Evolutionary conservation across 1,140 invertebrate species (phyloP), one percentile per base, ranked within the genome.

Genomic region (Lineus longissimus): DNA sequence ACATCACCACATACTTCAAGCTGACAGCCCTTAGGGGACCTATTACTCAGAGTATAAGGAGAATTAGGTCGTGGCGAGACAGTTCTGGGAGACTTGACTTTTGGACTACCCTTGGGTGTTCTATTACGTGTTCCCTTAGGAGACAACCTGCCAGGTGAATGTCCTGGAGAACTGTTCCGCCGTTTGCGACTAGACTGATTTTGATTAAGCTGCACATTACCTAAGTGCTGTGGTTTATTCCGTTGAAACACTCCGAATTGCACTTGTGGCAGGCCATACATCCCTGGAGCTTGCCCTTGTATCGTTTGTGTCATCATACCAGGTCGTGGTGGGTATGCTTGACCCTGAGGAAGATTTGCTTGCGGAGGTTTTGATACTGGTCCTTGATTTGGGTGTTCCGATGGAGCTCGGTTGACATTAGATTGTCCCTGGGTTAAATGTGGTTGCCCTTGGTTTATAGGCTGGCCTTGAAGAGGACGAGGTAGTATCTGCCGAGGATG

Each of bases 1-100:
- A 72, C 68, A 54, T 70, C 64, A 2, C 71, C 71, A 66, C 73
- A 74, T 13, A 74, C 70, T 60, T 74, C 69, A 1, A 72, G 57
- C 45, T 71, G 43, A n/a, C 43, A 64, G 11, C 45, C 54, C 29
- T 59, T 63, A 31, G 55, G 41, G 13, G 68, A 58, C n/a, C 30
- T 23, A 33, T 64, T 64, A n/a, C 68, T 66, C 23, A 30, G 40
- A 23, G 67, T 23, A 29, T 57, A 61, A 7, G 66, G 59, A 29
- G 69, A 68, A 17, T 33, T n/a, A 22, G 63, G 54, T 51, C 47
- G 47, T 6, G 25, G 47, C n/a, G n/a, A 27, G 47, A 51, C 19
- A 51, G n/a, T 51, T 51, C 47, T 27, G 47, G 25, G 25, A 6
- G 47, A 51, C 25, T 51, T 51, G n/a, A 23, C 19, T 9, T 51